Base-by-base conservation (phyloP, 2,113 vertebrate genomes). In the Arenaria interpres region DNA sequence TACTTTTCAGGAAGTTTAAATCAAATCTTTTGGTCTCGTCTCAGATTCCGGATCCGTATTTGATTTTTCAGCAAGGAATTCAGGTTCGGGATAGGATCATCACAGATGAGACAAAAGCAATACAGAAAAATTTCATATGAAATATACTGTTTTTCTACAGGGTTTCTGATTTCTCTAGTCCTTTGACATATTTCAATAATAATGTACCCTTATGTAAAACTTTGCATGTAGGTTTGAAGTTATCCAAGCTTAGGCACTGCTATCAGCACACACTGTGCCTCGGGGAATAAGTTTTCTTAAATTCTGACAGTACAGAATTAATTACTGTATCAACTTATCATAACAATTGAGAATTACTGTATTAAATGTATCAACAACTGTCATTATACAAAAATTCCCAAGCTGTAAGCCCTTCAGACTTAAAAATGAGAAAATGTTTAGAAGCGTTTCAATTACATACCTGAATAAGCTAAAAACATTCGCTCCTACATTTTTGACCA, bases 51-150 rank as follows among this genome's bases (percentile, higher is more conserved):
- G 98, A 98, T 98, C 98, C 97, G 96, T 97, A 95, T 74, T 3
- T 30, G 6, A 10, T 50, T 97, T 97, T 95, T 98, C 98, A 97
- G 25, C 98, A 98, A n/a, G 22, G 54, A 95, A 87, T 97, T 98
- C 98, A 98, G 97, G 88, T 98, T 98, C 96, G 98, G 98, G 98
- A 98, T 98, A 98, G 83, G 73, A 92, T 98, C 98, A 98, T 98
- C 98, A 98, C 33, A 82, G 97, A 91, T 59, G 75, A 97, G 96
- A 97, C 83, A 84, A 39, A 59, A 59, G 17, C n/a, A 89, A n/a
- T 21, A 37, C 2, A 51, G 6, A 11, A 78, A 39, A 57, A 6
- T 12, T 19, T 25, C n/a, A 33, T 4, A 50, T 9, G 22, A 54
- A 77, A 51, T 23, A 7, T 17, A 30, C 11, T 21, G 4, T 3